Evolutionary conservation across 92 coral and sea anemone genomes (phyloP), one percentile per base, ranked within the genome.

Genomic region (Zoanthus sansibaricus): DNA sequence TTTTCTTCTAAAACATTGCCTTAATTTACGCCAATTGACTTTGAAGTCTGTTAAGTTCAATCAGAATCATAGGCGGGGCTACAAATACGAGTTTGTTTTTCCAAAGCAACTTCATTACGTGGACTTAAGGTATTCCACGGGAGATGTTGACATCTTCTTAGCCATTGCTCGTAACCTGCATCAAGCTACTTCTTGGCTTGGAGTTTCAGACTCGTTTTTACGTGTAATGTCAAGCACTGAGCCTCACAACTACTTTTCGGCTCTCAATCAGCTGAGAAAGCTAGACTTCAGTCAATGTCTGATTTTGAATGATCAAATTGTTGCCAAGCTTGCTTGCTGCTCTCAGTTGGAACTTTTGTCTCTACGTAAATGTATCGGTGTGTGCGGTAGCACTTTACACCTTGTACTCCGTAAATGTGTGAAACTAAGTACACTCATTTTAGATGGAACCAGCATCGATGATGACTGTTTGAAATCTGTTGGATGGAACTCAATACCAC

Each of bases 61-160:
- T 25, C 66, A 52, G 54, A 82, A 61, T 25, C 73, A 61, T 31
- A 76, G 25, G 44, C 55, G 47, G 11, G 9, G 25, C 51, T 69
- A 66, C 25, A 82, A 47, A 16, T 21, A 33, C 44, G 42, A 89
- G 46, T 68, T 88, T 10, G 58, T 91, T 3, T 91, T 93, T 76
- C 96, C 96, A 18, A 18, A 59, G 4, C 49, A 78, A 9, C 84
- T 93, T 25, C 37, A 88, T 1, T 91, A 72, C 44, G 87, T 94
- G n/a, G 98, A 94, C 59, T 47, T 94, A 11, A 87, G 98, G 11
- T 94, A 89, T 82, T 92, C 98, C 9, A 91, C 82, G 33, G 98
- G 98, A 12, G 80, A 72, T 58, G 49, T 80, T 1, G 78, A 61
- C 9, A 87, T 90, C 25, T 94, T 90, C 59, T 75, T 69, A 59